Evolutionary conservation across 2,113 vertebrate species (phyloP).

Genomic region (Elaphurus davidianus): DNA sequence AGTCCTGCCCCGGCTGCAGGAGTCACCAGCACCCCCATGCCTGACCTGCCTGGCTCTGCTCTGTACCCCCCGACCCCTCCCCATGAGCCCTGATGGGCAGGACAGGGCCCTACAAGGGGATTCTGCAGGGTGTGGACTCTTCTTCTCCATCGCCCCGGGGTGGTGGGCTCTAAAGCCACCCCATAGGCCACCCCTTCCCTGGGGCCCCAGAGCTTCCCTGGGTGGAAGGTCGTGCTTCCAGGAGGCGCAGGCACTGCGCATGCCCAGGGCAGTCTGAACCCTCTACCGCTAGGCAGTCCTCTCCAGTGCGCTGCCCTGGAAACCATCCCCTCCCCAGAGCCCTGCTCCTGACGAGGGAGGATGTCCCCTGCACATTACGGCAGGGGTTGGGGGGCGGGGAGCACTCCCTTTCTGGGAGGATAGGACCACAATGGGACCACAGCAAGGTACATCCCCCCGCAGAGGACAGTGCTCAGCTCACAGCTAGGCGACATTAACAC

Average conservation of each 20-base stretch:
- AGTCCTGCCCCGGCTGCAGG: background rate
- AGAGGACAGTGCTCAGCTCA: background rate
- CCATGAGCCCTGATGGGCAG: background rate
- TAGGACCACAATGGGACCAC: background rate
- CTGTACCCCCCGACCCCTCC: background rate
- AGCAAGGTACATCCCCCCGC: background rate
- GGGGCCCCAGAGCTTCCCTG: background rate
- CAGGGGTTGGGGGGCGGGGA: rapidly evolving
- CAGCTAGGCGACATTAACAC: background rate
- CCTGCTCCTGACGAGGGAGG: background rate
- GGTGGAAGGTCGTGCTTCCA: background rate
- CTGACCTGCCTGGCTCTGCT: background rate
- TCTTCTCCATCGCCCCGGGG: background rate
- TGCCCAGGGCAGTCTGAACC: background rate
- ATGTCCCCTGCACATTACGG: background rate
- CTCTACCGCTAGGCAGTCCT: background rate
- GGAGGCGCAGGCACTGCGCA: background rate
- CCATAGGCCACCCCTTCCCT: background rate
- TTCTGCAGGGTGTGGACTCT: background rate
- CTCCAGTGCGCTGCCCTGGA: background rate
- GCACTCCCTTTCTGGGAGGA: background rate
- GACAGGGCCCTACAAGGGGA: background rate
- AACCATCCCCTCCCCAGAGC: background rate
- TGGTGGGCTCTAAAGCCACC: background rate
- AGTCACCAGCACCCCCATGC: background rate